phyloP scores from a whole-genome alignment of 2,113 vertebrate species.

The Nothocercus nigrocapillus region DNA sequence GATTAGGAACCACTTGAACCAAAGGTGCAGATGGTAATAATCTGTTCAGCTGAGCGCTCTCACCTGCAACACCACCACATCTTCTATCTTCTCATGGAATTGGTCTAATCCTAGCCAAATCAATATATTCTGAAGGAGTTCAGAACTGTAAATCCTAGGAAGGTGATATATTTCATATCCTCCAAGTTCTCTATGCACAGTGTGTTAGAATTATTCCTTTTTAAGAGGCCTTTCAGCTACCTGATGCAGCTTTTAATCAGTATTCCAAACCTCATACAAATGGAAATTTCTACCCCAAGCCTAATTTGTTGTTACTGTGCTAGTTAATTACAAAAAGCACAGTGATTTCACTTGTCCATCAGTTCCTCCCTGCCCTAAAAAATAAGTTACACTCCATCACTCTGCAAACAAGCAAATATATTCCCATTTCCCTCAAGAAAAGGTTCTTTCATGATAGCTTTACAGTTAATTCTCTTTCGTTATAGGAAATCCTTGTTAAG shows the following conservation, averaged over 20 bases:
- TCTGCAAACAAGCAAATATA: background rate
- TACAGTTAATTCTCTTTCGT: slow-evolving; percentile 61
- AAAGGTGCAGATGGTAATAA: background rate
- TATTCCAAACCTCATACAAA: background rate
- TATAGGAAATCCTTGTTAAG: slow-evolving; percentile 51
- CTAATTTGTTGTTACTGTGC: background rate
- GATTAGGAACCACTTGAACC: background rate
- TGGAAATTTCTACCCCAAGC: slow-evolving; percentile 1
- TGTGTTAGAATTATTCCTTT: slow-evolving; percentile 5
- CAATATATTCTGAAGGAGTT: background rate
- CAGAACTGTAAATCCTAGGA: background rate
- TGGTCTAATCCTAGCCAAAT: background rate
- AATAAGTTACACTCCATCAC: background rate
- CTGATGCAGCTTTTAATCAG: slow-evolving; percentile 6
- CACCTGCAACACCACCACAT: background rate
- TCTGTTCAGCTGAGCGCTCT: background rate
- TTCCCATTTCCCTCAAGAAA: background rate
- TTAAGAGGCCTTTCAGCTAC: background rate
- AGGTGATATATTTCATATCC: background rate
- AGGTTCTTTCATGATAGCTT: slow-evolving; percentile 1
- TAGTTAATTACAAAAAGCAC: background rate
- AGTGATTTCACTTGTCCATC: background rate
- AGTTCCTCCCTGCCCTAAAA: background rate
- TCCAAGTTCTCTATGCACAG: background rate
- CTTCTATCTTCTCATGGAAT: background rate